Evolutionary conservation across 2,113 vertebrate species (phyloP), one percentile per base, ranked within the genome.

Genomic region (Aphelocoma coerulescens): DNA sequence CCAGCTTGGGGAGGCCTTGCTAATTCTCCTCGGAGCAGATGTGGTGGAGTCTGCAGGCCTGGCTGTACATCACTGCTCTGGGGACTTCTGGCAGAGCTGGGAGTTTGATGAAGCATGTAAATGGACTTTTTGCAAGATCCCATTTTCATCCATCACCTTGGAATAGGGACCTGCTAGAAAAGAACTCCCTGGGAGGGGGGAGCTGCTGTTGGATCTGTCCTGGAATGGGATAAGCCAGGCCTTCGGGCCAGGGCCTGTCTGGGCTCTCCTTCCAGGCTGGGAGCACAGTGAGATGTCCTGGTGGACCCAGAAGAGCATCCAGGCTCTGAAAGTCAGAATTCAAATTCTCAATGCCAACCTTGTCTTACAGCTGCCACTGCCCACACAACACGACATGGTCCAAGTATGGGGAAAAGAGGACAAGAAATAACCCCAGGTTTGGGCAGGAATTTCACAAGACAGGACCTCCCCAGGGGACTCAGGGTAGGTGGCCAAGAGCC

Each of bases 71-170:
- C 94, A 97, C 65, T 0, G 1, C 72, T 89, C 23, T 6, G 51
- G 63, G 76, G 69, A 62, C 46, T 91, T 74, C 35, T 52, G 75
- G 72, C 83, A 89, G 86, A 80, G 24, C 27, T 55, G 55, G 62
- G 83, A 85, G 65, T 3, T 93, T 95, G 81, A 89, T 81, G 91
- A 81, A 91, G 96, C 95, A 97, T 93, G 92, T 74, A 95, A 97
- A 97, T 95, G 43, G 86, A 44, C 65, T 93, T 94, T 88, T 90
- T 92, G 55, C 72, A 74, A 73, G 92, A 54, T 67, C 58, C 43
- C 83, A 48, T 91, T 88, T 92, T 69, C 94, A 95, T 97, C 48
- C 65, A 89, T 95, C 95, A 92, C 65, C 55, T 51, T 9, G 49
- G 79, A 48, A 22, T 8, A 48, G 48, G 59, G 48, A 84, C 10